Conservation (phyloP, 2,113 vertebrate species). For the Festucalex cinctus region DNA sequence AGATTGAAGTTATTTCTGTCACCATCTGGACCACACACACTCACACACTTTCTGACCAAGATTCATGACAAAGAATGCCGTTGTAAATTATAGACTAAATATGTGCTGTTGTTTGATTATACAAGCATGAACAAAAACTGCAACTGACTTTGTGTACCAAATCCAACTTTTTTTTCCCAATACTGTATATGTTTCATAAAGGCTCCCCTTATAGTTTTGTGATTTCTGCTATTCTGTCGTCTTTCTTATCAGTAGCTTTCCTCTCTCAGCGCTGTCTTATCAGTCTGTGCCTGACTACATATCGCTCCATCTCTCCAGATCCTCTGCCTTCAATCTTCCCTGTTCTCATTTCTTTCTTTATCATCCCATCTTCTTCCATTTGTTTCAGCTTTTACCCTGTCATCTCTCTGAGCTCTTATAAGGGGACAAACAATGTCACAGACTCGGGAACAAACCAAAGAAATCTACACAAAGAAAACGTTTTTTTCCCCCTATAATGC, state of each 20-base stretch:
- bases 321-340: slow-evolving; percentile 44
- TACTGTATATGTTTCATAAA: slow-evolving; percentile 22
- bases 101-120: too few relatives aligned
- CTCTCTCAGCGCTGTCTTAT: slow-evolving; percentile 45
- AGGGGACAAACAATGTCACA: slow-evolving; percentile 31
- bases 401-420: slow-evolving; percentile 39
- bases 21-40: too few relatives aligned
- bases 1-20: too few relatives aligned
- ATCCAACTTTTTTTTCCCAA: background rate
- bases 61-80: too few relatives aligned
- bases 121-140: too few relatives aligned
- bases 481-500: background rate
- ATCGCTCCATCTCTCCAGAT: slow-evolving; percentile 57
- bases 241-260: slow-evolving; percentile 40
- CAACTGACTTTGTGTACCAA: background rate
- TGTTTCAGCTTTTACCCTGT: slow-evolving; percentile 44
- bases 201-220: slow-evolving; percentile 11
- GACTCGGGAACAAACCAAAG: slow-evolving; percentile 7
- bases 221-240: slow-evolving; percentile 25
- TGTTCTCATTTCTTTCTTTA: slow-evolving; percentile 48
- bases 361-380: slow-evolving; percentile 37
- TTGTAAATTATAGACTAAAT: too few relatives aligned
- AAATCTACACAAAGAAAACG: slow-evolving; percentile 14
- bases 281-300: slow-evolving; percentile 28
- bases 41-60: too few relatives aligned